A percentile compares a stretch with the other conserved stretches of the same genome.
Conservation (phyloP, 2,888 invertebrate genomes). For the Zeuzera pyrina region DNA sequence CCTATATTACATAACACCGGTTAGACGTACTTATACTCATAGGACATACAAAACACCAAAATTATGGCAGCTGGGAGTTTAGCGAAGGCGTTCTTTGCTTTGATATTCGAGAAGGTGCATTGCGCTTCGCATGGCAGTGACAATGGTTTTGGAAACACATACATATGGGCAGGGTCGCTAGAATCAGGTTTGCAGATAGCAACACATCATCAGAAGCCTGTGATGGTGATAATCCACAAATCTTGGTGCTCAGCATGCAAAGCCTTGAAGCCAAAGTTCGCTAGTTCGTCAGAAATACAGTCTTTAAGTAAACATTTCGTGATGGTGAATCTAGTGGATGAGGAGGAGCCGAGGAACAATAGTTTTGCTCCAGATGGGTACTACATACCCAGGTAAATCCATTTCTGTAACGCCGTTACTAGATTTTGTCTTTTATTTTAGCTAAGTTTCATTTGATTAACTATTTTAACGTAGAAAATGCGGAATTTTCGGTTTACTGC, state of each 20-base stretch:
- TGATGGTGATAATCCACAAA: slow-evolving; percentile 79
- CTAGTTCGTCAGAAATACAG: slow-evolving; percentile 69
- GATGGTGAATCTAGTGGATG: slow-evolving; percentile 77
- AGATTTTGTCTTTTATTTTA: too few relatives aligned
- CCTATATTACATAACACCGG: neutral
- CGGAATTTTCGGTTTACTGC: too few relatives aligned
- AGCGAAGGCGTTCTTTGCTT: slow-evolving; percentile 36
- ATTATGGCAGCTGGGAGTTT: slow-evolving; percentile 43
- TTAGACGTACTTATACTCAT: too few relatives aligned
- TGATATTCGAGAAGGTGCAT: slow-evolving; percentile 35
- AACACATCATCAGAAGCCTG: slow-evolving; percentile 64
- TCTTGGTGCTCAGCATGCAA: slow-evolving; percentile 78
- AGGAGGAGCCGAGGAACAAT: slow-evolving; percentile 62
- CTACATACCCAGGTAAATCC: slow-evolving; percentile 73
- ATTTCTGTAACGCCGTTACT: too few relatives aligned
- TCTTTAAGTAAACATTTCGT: slow-evolving; percentile 74
- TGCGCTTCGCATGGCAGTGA: slow-evolving; percentile 38
- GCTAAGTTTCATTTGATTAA: too few relatives aligned
- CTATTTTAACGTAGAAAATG: too few relatives aligned
- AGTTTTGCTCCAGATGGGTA: slow-evolving; percentile 76
- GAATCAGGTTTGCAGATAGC: slow-evolving; percentile 56
- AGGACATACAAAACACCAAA: slow-evolving; percentile 12
- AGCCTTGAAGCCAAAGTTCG: slow-evolving; percentile 75
- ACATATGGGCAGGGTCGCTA: slow-evolving; percentile 60
- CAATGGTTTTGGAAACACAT: slow-evolving; percentile 56